Evolutionary conservation across 2,797 vertebrate genomes (phyloP), one percentile per base, ranked within the genome.

Genomic region (Sebastes oblongus): DNA sequence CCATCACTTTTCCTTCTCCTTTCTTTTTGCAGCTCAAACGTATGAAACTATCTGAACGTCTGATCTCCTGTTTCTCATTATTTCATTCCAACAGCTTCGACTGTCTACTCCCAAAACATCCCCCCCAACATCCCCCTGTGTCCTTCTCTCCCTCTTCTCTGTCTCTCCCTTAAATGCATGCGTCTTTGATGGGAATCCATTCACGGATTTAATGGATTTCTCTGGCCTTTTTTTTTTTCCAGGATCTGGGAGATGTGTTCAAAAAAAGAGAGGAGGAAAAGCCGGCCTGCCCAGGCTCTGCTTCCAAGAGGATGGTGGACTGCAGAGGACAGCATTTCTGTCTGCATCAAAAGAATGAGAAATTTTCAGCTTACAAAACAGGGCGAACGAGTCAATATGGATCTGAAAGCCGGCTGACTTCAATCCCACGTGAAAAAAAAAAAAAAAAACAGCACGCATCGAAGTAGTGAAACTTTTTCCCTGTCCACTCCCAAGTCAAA

Each of bases 151-250:
- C 62, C 69, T 55, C 75, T 88, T 50, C 46, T 50, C 86, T 89
- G 77, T 86, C 84, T 87, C 84, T 86, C 75, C 88, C 89, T 87
- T 92, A 94, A 94, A 95, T 64, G 81, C 84, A 80, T 20, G 66
- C 32, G 82, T 91, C 92, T 96, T 95, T 95, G 94, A 96, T 94
- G 93, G 90, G 92, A 95, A 95, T 93, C 93, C 94, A 95, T 95
- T 95, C 93, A 95, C 93, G 94, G 94, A 94, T 96, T 96, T 96
- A 96, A 95, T 96, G 95, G 94, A 95, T 96, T 95, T 96, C 90
- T 94, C 89, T 62, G 68, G 89, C 92, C 89, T 89, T 94, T 94
- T 93, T 24, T 24, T 94, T 46, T 93, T 91, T 90, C 88, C 86
- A 72, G 90, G 90, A 95, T 95, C 94, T 94, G 86, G 91, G 82